These are phyloP conservation scores for Reticulitermes lucifugus DNA, from an alignment of 2,888 invertebrate genomes.

Conservation along the genomic window DNA sequence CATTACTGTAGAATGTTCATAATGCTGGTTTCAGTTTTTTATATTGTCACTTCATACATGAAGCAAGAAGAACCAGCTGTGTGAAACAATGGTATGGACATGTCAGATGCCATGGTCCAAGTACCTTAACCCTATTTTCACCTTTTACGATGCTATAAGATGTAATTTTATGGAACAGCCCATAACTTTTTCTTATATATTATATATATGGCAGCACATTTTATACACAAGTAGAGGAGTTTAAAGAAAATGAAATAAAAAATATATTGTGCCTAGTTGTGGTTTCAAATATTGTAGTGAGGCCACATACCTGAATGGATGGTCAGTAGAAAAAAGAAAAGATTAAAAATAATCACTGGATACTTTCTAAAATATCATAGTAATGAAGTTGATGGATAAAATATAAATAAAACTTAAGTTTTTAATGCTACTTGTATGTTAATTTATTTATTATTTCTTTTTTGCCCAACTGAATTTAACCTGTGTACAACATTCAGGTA, in stretches of 20 bases:
- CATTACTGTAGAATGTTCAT: background rate
- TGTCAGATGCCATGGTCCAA: background rate
- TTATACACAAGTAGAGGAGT: slow-evolving; percentile 43
- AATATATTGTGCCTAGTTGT: slow-evolving; percentile 44
- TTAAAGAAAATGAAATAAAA: slow-evolving; percentile 20
- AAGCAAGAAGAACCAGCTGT: background rate
- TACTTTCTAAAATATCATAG: slow-evolving; percentile 44
- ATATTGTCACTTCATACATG: background rate
- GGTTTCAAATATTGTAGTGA: slow-evolving; percentile 42
- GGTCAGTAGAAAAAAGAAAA: slow-evolving; percentile 35
- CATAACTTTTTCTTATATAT: slow-evolving; percentile 26
- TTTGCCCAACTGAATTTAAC: background rate
- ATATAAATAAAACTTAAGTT: slow-evolving; percentile 25
- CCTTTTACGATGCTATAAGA: slow-evolving; percentile 16
- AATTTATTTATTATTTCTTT: background rate
- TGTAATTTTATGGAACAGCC: slow-evolving; percentile 39
- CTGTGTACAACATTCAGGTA: too few species aligned
- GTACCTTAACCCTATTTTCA: background rate
- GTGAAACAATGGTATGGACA: too few species aligned
- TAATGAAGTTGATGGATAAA: slow-evolving; percentile 36
- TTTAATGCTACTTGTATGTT: slow-evolving; percentile 26
- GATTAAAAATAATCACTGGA: slow-evolving; percentile 37
- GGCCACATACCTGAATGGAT: slow-evolving; percentile 44
- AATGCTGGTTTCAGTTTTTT: background rate
- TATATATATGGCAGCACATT: slow-evolving; percentile 47